Evolutionary conservation across 2,797 vertebrate species (phyloP), one percentile per base, ranked within the genome.

Genomic region (Darevskia nairensis): DNA sequence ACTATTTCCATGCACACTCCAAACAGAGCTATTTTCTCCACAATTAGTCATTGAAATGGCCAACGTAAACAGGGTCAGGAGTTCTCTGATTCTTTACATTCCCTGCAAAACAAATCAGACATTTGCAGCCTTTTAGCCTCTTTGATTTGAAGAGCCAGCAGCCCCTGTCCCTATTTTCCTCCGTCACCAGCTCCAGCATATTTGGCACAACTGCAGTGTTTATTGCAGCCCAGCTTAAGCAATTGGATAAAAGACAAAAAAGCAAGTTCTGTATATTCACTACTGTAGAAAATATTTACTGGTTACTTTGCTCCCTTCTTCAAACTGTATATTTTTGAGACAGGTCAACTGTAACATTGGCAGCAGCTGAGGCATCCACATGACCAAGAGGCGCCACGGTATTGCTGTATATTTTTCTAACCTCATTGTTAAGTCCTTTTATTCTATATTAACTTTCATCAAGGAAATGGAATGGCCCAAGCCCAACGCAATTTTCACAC

Each of bases 31-130:
- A 95, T 95, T 95, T 95, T 96, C 93, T 95, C 94, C 94, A 94
- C 95, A 96, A 96, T 96, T 95, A 96, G 92, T 95, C 94, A 94
- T 95, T 95, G 95, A 96, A 96, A 95, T 93, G 93, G 93, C 95
- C 94, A 95, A 95, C 94, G 93, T 94, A 95, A 96, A 95, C 95
- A 95, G 92, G 95, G 95, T 95, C 94, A 94, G 94, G 94, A 95
- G 94, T 95, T 95, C 94, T 94, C 94, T 15, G 93, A 91, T 95
- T 94, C 95, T 95, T 95, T 94, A 95, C 95, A 95, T 95, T 95
- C 94, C 93, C 91, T 93, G 94, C 93, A 39, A 91, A 86, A 92
- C 80, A 93, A 94, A 94, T 92, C 94, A 95, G 94, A 94, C 81
- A 3, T 94, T 90, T 95, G 92, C 91, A 94, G 93, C 93, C 94